Evolutionary conservation across 2,113 vertebrate genomes (phyloP), one percentile per base, ranked within the genome.

Genomic region (Labrus mixtus): DNA sequence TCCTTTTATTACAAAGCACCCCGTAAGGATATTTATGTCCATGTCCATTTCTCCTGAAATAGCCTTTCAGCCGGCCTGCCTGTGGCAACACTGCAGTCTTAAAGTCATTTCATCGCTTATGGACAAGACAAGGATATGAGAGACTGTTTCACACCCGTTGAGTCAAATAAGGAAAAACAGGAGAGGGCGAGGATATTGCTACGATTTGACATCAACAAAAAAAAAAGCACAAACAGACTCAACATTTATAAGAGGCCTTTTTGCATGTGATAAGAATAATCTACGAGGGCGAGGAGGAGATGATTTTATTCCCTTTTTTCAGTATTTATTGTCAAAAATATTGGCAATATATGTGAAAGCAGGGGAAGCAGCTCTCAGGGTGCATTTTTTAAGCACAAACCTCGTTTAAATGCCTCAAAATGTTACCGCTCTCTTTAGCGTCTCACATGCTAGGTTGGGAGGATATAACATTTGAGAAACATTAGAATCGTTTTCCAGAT

Each of bases 401-500:
- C 78, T 84, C 73, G 63, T 88, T 85, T 86, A 86, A 90, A 87
- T 68, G 86, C 78, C 73, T 91, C 73, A 82, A 90, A 90, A 87
- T 67, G 83, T 86, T 83, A 78, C 78, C 43, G 77, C 79, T 76
- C 82, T 85, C 85, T 81, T 89, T 76, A 90, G 87, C 77, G 48
- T 82, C 76, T 85, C 87, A 78, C 89, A 81, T 78, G 85, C 91
- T 87, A 89, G 84, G 86, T 89, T 86, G 87, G 81, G 80, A 92
- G 88, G 88, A 91, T 91, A 93, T 93, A 93, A 92, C 90, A 90
- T 93, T 91, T 93, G 92, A 92, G 87, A 93, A 91, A 93, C 92
- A 91, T 91, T 92, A 92, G 90, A 90, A 93, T 90, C 89, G 90
- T 93, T 91, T 93, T 91, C 91, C 91, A 91, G 93, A 93, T 91